Percentiles rank a stretch among this genome's conserved stretches.
phyloP scores from a whole-genome alignment of 2,113 vertebrate species.

The Ceratotherium simum region DNA sequence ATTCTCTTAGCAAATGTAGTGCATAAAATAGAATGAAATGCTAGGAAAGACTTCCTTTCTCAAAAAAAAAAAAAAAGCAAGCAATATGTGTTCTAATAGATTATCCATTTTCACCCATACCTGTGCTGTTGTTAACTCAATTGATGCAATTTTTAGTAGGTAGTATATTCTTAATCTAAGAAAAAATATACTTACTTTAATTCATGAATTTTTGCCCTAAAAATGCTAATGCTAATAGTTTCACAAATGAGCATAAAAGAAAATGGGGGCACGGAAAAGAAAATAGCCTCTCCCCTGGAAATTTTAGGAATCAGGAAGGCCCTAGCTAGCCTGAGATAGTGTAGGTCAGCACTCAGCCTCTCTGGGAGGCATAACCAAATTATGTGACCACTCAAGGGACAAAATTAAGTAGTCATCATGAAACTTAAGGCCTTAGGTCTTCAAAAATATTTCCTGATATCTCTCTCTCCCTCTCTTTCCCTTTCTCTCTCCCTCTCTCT shows the following conservation, averaged over 20 bases:
- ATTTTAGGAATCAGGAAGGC: constrained; percentile 43
- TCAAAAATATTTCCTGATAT: not conserved
- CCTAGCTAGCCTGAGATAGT: not conserved
- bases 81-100: constrained; percentile 71
- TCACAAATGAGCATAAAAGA: constrained; percentile 53
- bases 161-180: constrained; percentile 61
- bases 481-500: not conserved
- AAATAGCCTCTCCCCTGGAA: not conserved
- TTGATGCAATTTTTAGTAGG: constrained; percentile 54
- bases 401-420: constrained; percentile 21
- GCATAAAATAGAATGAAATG: constrained; percentile 76
- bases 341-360: not conserved
- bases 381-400: not conserved
- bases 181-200: constrained; percentile 65
- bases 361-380: constrained; percentile 24
- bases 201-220: constrained; percentile 42
- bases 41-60: constrained; percentile 26
- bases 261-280: not conserved
- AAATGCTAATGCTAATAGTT: constrained; percentile 50
- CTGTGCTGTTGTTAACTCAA: constrained; percentile 62
- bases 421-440: not conserved
- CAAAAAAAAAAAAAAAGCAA: not conserved
- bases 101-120: constrained; percentile 72
- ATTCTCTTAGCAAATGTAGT: constrained; percentile 81
- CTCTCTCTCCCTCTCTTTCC: not conserved